Base-by-base conservation (phyloP, 2,113 vertebrate species). In the Puffinus mauretanicus region DNA sequence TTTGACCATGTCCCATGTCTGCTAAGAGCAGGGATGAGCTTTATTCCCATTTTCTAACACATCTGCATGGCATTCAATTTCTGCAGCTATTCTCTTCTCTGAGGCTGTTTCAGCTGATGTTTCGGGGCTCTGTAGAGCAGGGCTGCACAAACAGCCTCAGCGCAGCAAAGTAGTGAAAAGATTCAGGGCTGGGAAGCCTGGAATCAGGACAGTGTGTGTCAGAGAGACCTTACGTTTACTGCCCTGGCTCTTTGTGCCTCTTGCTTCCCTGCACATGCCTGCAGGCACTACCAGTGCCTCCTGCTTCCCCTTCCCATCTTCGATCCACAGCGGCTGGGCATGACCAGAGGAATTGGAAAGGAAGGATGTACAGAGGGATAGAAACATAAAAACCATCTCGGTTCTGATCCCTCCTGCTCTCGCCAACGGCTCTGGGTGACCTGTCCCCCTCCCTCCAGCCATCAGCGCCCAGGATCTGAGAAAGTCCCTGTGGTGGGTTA, bases 301-400 rank as follows among this genome's bases (percentile, higher is more conserved):
- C 34, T 22, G 20, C 17, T 64, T 77, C 44, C 52, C 51, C 20
- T 77, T 47, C 55, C 27, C 26, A 38, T n/a, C 75, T 64, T 58
- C 0, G 1, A 32, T 57, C 17, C 49, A 24, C 11, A 19, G 57
- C 3, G 1, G 24, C 72, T 64, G 25, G 47, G 34, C 17, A 16
- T 8, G 34, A 27, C 38, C 13, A 26, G 44, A 77, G 29, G 44
- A 27, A 36, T 38, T 38, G 16, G 60, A 73, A 80, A 61, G 27
- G 22, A 81, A 27, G 44, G 57, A 13, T 12, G 14, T 64, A 16
- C 10, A 7, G 34, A 76, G 27, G 4, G 18, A 11, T 1, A 71
- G 70, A 71, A 90, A 13, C 16, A 17, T 10, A 18, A 16, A 67
- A 12, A 81, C n/a, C 8, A 7, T 21, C 15, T 61, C n/a, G 55